Evolutionary conservation across 2,113 vertebrate genomes (phyloP), one percentile per base, ranked within the genome.

Genomic region (Cyanocitta stelleri): DNA sequence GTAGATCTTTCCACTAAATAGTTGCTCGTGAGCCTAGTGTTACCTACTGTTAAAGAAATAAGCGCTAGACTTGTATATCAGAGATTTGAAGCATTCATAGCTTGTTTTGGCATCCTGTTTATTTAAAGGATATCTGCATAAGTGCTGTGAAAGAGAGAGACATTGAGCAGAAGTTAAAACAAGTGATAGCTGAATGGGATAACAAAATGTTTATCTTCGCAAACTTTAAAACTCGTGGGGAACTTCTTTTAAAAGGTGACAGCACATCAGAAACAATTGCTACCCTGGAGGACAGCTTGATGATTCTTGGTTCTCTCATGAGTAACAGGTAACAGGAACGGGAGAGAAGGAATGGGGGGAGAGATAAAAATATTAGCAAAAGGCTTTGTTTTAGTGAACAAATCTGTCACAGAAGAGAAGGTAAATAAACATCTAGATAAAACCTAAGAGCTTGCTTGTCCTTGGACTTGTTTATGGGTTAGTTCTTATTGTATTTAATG

Each of bases 81-180:
- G 27, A 55, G 43, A 46, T n/a, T n/a, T 62, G 24, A 82, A 58
- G 20, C 14, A 64, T 51, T 91, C 16, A 35, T 46, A 39, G 35
- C 26, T 73, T 86, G 7, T 84, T 73, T 62, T 86, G 37, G 21
- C 33, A 87, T 66, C 16, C 18, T 24, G 2, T 94, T 95, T 94
- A 41, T 93, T 94, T 85, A 16, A 52, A 99, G 99, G 99, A 99
- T 91, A 99, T 99, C 94, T 99, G 99, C 63, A 97, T 99, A 91
- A 98, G 99, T 77, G 99, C 99, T 1, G 98, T 99, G 83, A 99
- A 99, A 93, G 99, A 99, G 89, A 97, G 98, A 66, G 99, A 99
- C 89, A 99, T 99, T 80, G 99, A 99, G 72, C 99, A 99, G 76
- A 99, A 99, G 95, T 97, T 99, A 95, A 99, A 99, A 95, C 99